These are phyloP conservation scores for Sericinus montela DNA, from an alignment of 2,888 invertebrate genomes.

Conservation along the genomic window DNA sequence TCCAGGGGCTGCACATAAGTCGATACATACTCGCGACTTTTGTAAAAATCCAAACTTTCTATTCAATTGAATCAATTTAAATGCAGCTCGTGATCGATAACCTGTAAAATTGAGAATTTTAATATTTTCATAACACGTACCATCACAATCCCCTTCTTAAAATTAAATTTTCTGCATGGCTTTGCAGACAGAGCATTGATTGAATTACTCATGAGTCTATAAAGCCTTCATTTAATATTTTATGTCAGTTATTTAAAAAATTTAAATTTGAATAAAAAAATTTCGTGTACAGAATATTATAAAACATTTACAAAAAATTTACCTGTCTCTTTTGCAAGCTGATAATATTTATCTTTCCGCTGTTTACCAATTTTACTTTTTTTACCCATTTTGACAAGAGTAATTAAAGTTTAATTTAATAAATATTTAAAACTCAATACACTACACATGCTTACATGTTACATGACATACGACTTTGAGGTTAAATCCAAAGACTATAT, in stretches of 20 bases:
- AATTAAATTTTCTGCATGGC: no score
- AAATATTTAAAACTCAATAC: no score
- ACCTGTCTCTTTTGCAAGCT: conserved; percentile 99
- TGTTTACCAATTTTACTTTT: conserved; percentile 98
- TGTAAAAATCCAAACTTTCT: conserved; percentile 98
- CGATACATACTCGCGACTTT: conserved; percentile 96
- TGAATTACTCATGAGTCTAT: no score
- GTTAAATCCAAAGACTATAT: no score
- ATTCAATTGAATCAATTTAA: conserved; percentile 98
- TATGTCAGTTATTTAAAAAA: background rate
- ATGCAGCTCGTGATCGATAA: conserved; percentile 98
- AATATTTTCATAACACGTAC: background rate
- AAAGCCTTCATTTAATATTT: no score
- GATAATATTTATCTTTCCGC: conserved; percentile 98
- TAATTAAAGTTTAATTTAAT: background rate
- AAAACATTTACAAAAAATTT: conserved; percentile 31
- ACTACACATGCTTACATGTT: conserved; percentile 9
- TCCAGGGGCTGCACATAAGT: conserved; percentile 99
- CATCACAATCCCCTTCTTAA: no score
- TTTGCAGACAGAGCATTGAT: no score
- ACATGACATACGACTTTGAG: background rate
- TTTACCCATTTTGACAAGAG: conserved; percentile 87
- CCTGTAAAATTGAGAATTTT: conserved; percentile 76
- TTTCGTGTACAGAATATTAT: background rate
- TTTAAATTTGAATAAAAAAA: background rate